A percentile compares a stretch with the other conserved stretches of the same genome.
phyloP scores from a whole-genome alignment of 2,888 invertebrate genomes.

The Aplocera efformata region DNA sequence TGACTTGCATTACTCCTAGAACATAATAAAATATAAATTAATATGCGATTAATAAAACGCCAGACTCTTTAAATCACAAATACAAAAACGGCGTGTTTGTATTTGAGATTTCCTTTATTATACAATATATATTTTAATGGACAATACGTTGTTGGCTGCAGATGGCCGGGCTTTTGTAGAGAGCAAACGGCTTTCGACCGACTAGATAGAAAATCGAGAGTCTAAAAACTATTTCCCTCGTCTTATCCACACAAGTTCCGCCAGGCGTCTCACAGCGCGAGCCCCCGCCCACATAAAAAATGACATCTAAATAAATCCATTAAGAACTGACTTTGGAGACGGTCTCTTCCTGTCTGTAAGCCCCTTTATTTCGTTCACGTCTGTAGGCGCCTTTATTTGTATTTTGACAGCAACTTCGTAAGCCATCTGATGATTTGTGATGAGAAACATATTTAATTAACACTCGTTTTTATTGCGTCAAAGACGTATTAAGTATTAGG shows the following conservation, averaged over 20 bases:
- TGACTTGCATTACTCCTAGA: too few relatives aligned
- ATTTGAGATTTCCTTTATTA: too few relatives aligned
- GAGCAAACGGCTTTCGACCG: too few relatives aligned
- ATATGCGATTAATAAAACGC: too few relatives aligned
- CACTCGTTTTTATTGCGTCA: constrained; percentile 23
- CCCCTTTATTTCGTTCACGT: constrained; percentile 67
- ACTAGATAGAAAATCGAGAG: too few relatives aligned
- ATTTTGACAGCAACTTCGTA: constrained; percentile 61
- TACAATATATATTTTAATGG: too few relatives aligned
- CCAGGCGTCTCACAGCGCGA: constrained; percentile 61
- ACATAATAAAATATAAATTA: too few relatives aligned
- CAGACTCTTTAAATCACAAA: too few relatives aligned
- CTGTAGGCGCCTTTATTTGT: constrained; percentile 70
- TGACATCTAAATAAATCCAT: constrained; percentile 81
- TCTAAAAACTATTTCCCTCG: constrained; percentile 16
- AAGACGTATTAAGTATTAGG: constrained; percentile 4
- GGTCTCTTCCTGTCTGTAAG: constrained; percentile 67
- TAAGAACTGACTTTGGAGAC: constrained; percentile 51
- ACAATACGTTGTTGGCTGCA: too few relatives aligned
- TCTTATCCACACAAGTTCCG: constrained; percentile 51
- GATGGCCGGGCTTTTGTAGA: too few relatives aligned
- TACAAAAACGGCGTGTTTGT: too few relatives aligned
- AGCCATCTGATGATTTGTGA: constrained; percentile 64
- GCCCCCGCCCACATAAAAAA: constrained; percentile 81
- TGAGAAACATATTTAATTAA: constrained; percentile 66